These are phyloP conservation scores for Portunus trituberculatus DNA, from an alignment of 1,140 invertebrate species.

Conservation along the genomic window DNA sequence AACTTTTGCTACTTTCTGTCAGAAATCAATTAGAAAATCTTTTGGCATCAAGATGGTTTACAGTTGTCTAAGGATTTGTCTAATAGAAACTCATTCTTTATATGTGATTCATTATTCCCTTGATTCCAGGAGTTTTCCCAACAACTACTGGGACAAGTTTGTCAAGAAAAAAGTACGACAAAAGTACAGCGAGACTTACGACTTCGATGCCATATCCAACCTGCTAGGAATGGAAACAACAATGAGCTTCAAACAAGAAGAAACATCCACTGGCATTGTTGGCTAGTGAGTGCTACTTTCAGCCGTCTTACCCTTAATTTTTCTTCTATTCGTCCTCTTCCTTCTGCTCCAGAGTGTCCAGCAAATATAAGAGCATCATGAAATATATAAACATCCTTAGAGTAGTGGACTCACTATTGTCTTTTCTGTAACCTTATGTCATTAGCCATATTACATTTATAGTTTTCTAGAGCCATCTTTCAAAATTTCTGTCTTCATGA, in stretches of 20 bases:
- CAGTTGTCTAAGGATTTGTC: too few species aligned
- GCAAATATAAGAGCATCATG: too few species aligned
- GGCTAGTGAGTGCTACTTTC: conserved; percentile 73
- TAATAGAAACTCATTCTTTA: too few species aligned
- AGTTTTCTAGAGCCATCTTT: too few species aligned
- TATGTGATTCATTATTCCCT: neutral
- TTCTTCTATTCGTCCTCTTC: neutral
- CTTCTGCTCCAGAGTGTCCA: too few species aligned
- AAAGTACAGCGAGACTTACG: conserved; percentile 98
- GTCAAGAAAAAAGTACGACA: conserved; percentile 99
- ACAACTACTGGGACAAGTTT: conserved; percentile 99
- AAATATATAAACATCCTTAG: too few species aligned
- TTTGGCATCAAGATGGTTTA: too few species aligned
- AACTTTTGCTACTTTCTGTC: too few species aligned
- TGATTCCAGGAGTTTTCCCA: conserved; percentile 91
- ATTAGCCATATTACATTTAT: too few species aligned
- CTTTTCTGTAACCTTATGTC: too few species aligned
- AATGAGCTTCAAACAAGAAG: conserved; percentile 90
- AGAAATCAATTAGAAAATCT: too few species aligned
- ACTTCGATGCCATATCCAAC: conserved; percentile 97
- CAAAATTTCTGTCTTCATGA: neutral
- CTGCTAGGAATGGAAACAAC: conserved; percentile 97
- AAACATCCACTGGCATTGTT: conserved; percentile 79
- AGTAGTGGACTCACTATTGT: too few species aligned
- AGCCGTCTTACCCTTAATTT: neutral